phyloP scores from a whole-genome alignment of 2,888 invertebrate genomes.

The Athetis lepigone region DNA sequence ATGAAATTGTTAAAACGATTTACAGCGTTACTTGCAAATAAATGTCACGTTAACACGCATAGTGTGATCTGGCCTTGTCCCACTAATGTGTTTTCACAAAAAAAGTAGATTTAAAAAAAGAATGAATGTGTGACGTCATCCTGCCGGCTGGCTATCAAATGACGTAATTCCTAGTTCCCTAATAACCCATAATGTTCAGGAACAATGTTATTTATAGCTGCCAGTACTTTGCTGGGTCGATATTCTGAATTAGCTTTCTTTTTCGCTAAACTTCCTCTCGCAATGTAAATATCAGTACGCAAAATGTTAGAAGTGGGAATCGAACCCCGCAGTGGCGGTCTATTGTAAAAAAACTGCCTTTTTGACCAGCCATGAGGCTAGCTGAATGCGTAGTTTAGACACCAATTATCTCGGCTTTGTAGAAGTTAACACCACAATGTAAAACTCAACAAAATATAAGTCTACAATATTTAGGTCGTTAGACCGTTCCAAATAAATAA shows the following conservation, averaged over 20 bases:
- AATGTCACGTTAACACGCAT: conserved; percentile 19
- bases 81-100: conserved; percentile 30
- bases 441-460: no score
- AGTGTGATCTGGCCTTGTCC: conserved; percentile 45
- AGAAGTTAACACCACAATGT: no score
- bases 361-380: background rate
- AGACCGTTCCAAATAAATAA: no score
- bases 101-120: conserved; percentile 14
- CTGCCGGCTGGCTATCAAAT: conserved; percentile 19
- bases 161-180: conserved; percentile 33
- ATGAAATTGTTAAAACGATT: conserved; percentile 4
- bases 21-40: background rate
- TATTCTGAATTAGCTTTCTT: background rate
- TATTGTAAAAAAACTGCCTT: background rate
- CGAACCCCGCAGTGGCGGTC: background rate
- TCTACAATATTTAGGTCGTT: no score
- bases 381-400: no score
- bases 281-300: no score
- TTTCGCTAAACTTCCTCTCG: background rate
- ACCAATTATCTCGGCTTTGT: no score
- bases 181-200: conserved; percentile 2
- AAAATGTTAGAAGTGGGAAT: background rate
- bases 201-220: conserved; percentile 28
- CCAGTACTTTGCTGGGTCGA: background rate
- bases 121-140: conserved; percentile 22